Base-by-base conservation (phyloP, 1,140 invertebrate species). In the Lanistes nyassanus region DNA sequence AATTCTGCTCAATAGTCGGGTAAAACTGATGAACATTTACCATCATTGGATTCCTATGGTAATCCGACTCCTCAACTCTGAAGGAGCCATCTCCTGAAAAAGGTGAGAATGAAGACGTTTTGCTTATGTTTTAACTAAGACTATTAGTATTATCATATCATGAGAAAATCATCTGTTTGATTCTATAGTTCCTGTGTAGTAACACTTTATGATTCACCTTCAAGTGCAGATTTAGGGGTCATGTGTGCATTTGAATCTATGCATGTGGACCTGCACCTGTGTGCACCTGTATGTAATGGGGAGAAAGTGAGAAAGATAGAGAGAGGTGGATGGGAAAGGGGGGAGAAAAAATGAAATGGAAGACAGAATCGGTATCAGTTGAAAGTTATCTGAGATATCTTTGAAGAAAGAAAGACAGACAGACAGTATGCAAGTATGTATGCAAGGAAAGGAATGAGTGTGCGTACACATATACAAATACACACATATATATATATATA, bases 21-120 rank as follows among this genome's bases (percentile, higher is more conserved):
- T 83, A 86, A 65, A 86, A 86, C 79, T 86, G 85, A 39, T 86
- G 82, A n/a, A 86, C 77, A 60, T 86, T 86, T 1, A 86, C 80
- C 58, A 81, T 62, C 37, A 81, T 80, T 4, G 81, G 82, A 74
- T 85, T 80, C 31, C 58, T 60, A 29, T 65, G 53, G 42, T 67
- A 70, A 55, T 76, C 72, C 39, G 62, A 70, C 60, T 69, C 66
- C 53, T 71, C 56, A 42, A 69, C 37, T 26, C n/a, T 19, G 26
- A 69, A 58, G 4, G 64, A 42, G 37, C 56, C 56, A 5, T 58
- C 58, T 23, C 66, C 51, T 56, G 31, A 2, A 58, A 9, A 72
- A 60, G 31, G 31, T 26, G 29, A 19, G 29, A 56, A 29, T 72
- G n/a, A 71, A 7, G 9, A 26, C n/a, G n/a, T n/a, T n/a, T n/a